phyloP scores from a whole-genome alignment of 2,888 invertebrate species.

The Stenotaenia linearis region DNA sequence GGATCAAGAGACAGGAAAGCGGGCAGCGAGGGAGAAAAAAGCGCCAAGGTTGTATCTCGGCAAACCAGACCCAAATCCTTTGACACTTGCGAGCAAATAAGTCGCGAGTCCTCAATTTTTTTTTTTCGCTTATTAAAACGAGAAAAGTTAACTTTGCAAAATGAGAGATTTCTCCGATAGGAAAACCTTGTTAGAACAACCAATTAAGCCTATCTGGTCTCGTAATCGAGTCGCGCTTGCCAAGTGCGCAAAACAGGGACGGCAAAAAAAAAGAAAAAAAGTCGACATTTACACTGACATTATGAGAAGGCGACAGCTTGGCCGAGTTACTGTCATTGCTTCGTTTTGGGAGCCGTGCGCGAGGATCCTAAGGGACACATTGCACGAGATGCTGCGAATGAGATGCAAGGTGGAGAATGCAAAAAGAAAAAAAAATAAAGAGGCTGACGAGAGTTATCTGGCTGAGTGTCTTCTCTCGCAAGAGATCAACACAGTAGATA shows the following conservation, averaged over 20 bases:
- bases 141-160: background rate
- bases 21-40: background rate
- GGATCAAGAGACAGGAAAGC: background rate
- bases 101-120: background rate
- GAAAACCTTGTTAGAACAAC: background rate
- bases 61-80: background rate
- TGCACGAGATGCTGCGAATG: background rate
- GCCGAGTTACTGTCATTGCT: constrained; percentile 5
- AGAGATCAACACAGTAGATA: background rate
- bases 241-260: background rate
- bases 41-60: background rate
- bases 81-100: background rate
- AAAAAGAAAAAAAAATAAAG: background rate
- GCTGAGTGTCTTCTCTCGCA: background rate
- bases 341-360: background rate
- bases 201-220: background rate
- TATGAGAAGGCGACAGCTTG: constrained; percentile 9
- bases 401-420: background rate
- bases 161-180: background rate
- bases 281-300: constrained; percentile 4
- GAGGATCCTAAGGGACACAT: background rate
- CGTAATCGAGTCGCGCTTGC: background rate
- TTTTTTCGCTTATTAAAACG: background rate
- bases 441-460: background rate
- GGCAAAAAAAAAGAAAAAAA: background rate